Conservation (phyloP, 2,888 invertebrate species). For the Idaea aversata region DNA sequence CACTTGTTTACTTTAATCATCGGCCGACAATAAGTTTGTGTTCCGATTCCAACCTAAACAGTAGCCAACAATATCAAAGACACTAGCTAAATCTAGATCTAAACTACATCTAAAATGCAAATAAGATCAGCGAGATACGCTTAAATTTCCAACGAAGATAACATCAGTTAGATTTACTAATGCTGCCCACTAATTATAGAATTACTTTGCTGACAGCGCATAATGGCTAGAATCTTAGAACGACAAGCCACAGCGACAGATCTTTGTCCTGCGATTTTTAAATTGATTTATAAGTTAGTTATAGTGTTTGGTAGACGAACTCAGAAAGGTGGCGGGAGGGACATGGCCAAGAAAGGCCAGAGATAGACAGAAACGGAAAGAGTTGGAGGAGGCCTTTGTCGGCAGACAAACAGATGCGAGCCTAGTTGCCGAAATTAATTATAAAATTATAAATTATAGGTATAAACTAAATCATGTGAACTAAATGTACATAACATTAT, state of each 20-base stretch:
- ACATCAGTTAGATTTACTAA: not conserved
- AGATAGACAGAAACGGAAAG: too few species aligned
- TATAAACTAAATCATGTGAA: too few species aligned
- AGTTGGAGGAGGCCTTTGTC: too few species aligned
- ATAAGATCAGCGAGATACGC: not conserved
- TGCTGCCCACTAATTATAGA: conserved; percentile 1
- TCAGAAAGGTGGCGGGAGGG: too few species aligned
- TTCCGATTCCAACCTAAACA: not conserved
- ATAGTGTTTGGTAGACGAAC: too few species aligned
- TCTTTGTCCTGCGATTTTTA: too few species aligned
- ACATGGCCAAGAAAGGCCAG: too few species aligned
- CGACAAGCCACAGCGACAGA: not conserved
- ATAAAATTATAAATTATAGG: too few species aligned
- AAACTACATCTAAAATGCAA: not conserved
- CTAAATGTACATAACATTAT: too few species aligned
- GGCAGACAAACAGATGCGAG: too few species aligned
- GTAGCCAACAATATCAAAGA: not conserved
- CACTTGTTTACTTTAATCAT: not conserved
- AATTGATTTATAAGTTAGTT: too few species aligned
- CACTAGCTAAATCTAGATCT: not conserved
- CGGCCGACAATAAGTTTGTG: not conserved
- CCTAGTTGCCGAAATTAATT: too few species aligned
- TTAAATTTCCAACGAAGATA: not conserved
- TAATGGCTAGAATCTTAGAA: not conserved
- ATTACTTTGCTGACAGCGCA: not conserved